Evolutionary conservation across 1,140 invertebrate genomes (phyloP), one percentile per base, ranked within the genome.

Genomic region (Epicauta chinensis): DNA sequence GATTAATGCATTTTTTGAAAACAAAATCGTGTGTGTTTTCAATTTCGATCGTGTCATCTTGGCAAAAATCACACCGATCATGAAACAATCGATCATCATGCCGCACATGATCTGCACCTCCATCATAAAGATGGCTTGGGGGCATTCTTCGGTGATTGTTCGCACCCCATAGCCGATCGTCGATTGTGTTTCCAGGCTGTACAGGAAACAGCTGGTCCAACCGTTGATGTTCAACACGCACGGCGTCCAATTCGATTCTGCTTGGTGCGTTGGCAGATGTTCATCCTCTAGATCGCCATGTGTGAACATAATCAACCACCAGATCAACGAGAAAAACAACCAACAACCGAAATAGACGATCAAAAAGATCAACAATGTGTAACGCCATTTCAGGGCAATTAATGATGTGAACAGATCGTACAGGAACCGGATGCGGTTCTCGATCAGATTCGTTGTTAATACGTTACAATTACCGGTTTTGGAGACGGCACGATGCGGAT

Each of bases 381-480:
- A 98, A n/a, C 93, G 81, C 65, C 96, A 98, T 72, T 96, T 89
- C 5, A 84, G 85, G 64, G 94, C 91, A 13, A 93, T 87, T 35
- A 93, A 74, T 0, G 87, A 90, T 29, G 87, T 90, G 73, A 91
- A 91, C 63, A 90, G 84, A 63, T 90, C 86, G 69, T 87, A 85
- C 13, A 97, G 75, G 68, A 91, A 97, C 7, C 89, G 82, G 7
- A 87, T 69, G 2, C 86, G 77, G 3, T 91, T 76, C 61, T 91
- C 86, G 9, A 89, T 87, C 53, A 97, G 90, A 97, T 97, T 84
- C 60, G 89, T 60, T 52, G 62, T 58, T 1, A 61, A 41, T 13
- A 64, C 58, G 44, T 84, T 36, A 69, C 91, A 94, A 58, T 96
- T 93, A 2, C 95, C 95, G 75, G 92, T 96, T 74, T 97, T 97